Conservation (phyloP, 1,140 invertebrate genomes). For the Drosophila triauraria region DNA sequence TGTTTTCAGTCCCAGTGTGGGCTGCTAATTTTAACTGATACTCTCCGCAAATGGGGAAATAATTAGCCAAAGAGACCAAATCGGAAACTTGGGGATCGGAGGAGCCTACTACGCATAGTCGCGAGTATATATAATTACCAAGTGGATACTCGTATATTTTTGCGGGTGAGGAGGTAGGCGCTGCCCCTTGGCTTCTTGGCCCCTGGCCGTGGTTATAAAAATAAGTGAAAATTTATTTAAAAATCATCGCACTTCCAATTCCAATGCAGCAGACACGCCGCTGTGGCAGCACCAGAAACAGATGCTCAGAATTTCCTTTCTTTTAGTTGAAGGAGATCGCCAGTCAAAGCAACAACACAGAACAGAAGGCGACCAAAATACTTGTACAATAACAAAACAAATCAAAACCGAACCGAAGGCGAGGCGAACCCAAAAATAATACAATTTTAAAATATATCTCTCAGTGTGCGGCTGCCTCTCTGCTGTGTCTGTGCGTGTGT, state of each 20-base stretch:
- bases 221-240: conserved; percentile 67
- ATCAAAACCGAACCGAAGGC: conserved; percentile 48
- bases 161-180: conserved; percentile 12
- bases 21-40: conserved; percentile 46
- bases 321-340: conserved; percentile 76
- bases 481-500: conserved; percentile 15
- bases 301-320: conserved; percentile 72
- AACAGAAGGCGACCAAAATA: conserved; percentile 54
- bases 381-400: conserved; percentile 65
- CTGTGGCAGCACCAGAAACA: conserved; percentile 36
- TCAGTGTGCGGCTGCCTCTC: conserved; percentile 40
- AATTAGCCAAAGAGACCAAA: conserved; percentile 23
- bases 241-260: conserved; percentile 64
- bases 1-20: conserved; percentile 40
- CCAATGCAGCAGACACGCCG: conserved; percentile 47
- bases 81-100: conserved; percentile 26
- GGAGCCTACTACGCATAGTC: conserved; percentile 4
- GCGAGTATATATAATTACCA: background rate
- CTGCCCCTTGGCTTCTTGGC: conserved; percentile 40
- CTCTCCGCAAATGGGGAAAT: conserved; percentile 12
- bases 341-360: conserved; percentile 62
- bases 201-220: conserved; percentile 48
- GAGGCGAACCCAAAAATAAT: conserved; percentile 73
- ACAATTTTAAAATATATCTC: conserved; percentile 74
- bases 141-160: conserved; percentile 10